phyloP scores from a whole-genome alignment of 2,113 vertebrate genomes.

The Romanogobio albipinnatus region DNA sequence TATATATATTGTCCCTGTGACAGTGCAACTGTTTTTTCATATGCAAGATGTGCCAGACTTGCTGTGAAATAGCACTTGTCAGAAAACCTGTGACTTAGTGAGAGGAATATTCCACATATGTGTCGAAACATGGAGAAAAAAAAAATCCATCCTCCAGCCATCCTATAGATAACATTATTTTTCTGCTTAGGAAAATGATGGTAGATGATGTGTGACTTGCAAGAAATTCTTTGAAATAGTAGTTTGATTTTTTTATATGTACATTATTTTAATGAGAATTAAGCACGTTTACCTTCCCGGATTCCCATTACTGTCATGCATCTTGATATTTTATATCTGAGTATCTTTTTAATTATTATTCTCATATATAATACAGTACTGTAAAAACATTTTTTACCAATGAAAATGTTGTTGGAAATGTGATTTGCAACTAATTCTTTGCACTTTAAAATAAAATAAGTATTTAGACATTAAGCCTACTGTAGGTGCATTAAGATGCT shows the following conservation, averaged over 20 bases:
- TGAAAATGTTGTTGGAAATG: too few relatives aligned
- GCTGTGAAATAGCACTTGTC: not conserved
- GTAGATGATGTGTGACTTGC: not conserved
- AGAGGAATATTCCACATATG: slow-evolving; percentile 7
- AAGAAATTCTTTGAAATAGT: not conserved
- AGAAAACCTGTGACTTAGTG: not conserved
- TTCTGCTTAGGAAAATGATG: not conserved
- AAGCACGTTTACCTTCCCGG: too few relatives aligned
- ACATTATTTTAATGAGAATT: too few relatives aligned
- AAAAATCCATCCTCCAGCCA: not conserved
- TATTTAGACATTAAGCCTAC: too few relatives aligned
- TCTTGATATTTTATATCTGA: too few relatives aligned
- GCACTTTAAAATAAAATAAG: too few relatives aligned
- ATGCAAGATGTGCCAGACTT: not conserved
- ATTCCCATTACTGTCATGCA: too few relatives aligned
- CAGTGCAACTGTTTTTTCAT: slow-evolving; percentile 9
- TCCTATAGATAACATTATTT: not conserved
- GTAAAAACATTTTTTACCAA: too few relatives aligned
- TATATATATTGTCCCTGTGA: not conserved
- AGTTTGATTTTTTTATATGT: not conserved
- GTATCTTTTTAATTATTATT: too few relatives aligned
- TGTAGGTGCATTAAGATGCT: too few relatives aligned
- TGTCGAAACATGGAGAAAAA: not conserved
- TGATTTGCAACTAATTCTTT: too few relatives aligned
- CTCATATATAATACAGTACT: too few relatives aligned